Conservation (phyloP, 2,797 vertebrate genomes). For the Alauda arvensis region DNA sequence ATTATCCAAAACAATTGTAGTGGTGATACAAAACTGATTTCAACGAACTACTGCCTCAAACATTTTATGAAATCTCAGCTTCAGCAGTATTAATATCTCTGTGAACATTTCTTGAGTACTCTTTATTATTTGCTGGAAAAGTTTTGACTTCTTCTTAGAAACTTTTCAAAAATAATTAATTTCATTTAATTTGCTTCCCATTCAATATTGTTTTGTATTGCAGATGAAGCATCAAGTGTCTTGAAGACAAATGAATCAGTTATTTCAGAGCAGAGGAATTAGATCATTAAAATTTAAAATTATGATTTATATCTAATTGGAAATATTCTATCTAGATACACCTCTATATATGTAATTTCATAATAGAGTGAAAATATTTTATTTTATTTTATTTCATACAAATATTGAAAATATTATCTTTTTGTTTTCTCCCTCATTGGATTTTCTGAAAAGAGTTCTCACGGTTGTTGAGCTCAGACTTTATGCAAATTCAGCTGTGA, state of each 20-base stretch:
- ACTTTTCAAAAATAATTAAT: not conserved
- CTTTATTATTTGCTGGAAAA: not conserved
- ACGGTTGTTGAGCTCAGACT: not conserved
- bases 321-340: not conserved
- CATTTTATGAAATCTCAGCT: not conserved
- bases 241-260: not conserved
- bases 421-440: not conserved
- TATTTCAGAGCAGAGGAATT: not conserved
- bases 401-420: not conserved
- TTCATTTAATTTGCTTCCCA: not conserved
- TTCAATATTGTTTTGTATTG: not conserved
- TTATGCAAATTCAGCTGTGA: not conserved
- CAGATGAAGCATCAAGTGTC: not conserved
- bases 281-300: not conserved
- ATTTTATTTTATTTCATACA: not conserved
- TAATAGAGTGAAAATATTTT: not conserved
- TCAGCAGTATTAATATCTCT: not conserved
- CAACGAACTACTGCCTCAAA: not conserved
- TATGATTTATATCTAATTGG: not conserved
- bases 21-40: not conserved
- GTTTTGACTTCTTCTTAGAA: not conserved
- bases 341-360: not conserved
- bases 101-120: not conserved
- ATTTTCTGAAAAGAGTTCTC: not conserved
- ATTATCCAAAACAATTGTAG: not conserved